Conservation (phyloP, 2,797 vertebrate species). For the Cyprinodon diabolis region DNA sequence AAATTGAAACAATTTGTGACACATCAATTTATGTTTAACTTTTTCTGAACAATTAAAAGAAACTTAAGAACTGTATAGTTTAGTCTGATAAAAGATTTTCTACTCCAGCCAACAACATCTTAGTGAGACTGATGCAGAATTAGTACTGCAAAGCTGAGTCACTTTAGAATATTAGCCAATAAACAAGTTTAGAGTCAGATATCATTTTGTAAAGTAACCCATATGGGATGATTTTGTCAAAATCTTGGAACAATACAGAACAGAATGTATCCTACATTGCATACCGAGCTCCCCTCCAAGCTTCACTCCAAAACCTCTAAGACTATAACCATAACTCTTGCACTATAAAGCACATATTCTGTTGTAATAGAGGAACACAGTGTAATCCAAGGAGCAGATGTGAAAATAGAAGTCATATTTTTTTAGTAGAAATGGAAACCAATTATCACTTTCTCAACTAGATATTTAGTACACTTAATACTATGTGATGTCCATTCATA, state of each 20-base stretch:
- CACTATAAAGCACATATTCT: neutral
- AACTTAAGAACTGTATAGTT: neutral
- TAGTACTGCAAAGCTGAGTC: neutral
- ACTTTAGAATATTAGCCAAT: neutral
- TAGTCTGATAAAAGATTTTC: neutral
- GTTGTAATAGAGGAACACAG: neutral
- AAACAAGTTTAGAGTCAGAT: neutral
- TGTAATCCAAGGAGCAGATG: conserved; percentile 10
- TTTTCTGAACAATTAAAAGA: neutral
- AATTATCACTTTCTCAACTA: conserved; percentile 40
- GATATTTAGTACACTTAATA: conserved; percentile 55
- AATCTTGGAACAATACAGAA: neutral
- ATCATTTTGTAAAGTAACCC: neutral
- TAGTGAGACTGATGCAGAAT: neutral
- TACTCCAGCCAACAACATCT: neutral
- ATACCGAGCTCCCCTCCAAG: neutral
- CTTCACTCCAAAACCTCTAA: neutral
- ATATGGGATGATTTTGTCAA: neutral
- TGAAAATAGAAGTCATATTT: conserved; percentile 19
- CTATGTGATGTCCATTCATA: conserved; percentile 54
- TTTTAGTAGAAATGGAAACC: conserved; percentile 30
- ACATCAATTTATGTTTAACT: neutral
- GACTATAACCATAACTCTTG: neutral
- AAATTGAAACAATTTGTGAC: neutral
- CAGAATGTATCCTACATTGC: neutral